These are phyloP conservation scores for Eristalis pertinax DNA, from an alignment of 2,888 invertebrate species.

Conservation along the genomic window DNA sequence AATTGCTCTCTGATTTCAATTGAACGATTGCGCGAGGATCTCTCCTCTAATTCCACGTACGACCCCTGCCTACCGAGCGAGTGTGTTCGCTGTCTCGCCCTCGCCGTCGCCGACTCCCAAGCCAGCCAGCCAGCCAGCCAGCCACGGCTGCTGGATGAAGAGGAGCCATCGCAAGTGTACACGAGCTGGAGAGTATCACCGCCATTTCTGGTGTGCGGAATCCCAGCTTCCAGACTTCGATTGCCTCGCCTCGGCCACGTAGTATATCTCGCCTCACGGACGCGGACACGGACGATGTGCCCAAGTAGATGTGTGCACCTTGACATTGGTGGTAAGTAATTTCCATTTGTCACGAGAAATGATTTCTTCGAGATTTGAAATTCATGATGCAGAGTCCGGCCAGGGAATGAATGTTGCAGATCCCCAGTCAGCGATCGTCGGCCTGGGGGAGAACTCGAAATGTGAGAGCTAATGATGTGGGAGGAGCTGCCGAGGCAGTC, in stretches of 20 bases:
- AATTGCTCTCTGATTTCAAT: conserved; percentile 81
- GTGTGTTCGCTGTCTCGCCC: not conserved
- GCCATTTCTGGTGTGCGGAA: conserved; percentile 63
- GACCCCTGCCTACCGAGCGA: conserved; percentile 9
- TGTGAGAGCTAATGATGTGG: conserved; percentile 66
- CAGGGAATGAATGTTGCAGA: conserved; percentile 2
- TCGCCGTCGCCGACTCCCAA: conserved; percentile 6
- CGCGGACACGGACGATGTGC: conserved; percentile 27
- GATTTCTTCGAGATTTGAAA: conserved; percentile 72
- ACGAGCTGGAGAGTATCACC: conserved; percentile 41
- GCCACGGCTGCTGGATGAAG: not conserved
- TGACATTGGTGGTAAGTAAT: conserved; percentile 73
- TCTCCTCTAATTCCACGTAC: conserved; percentile 68
- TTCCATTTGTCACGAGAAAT: conserved; percentile 72
- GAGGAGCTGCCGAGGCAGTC: conserved; percentile 39
- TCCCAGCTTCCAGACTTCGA: conserved; percentile 35
- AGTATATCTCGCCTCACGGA: conserved; percentile 7
- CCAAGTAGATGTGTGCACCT: conserved; percentile 68
- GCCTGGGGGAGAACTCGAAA: not conserved
- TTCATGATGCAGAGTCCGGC: conserved; percentile 51
- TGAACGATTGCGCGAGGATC: conserved; percentile 78
- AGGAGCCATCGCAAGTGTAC: conserved; percentile 25
- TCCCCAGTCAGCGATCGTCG: not conserved
- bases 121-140: not conserved
- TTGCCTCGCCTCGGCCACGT: conserved; percentile 13